Conservation (phyloP, 2,113 vertebrate species). For the Eudorcas thomsonii region DNA sequence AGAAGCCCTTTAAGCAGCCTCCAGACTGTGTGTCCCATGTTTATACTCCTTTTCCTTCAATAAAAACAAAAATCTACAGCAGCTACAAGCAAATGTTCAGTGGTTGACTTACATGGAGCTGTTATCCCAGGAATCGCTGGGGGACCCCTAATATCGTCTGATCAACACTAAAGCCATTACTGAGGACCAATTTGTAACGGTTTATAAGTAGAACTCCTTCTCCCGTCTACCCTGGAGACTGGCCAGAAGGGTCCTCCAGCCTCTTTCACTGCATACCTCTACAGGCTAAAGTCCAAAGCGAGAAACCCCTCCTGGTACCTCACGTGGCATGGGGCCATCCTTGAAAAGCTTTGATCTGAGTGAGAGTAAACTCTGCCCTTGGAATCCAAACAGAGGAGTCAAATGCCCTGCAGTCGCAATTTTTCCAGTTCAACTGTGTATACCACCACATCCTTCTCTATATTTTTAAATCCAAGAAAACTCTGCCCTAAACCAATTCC, state of each 20-base stretch:
- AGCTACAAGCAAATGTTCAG: conserved; percentile 79
- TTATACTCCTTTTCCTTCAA: conserved; percentile 79
- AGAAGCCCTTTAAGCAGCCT: conserved; percentile 72
- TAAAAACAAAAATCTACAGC: conserved; percentile 77
- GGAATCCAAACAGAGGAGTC: conserved; percentile 56
- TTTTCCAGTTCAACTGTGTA: conserved; percentile 50
- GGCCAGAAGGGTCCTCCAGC: conserved; percentile 76
- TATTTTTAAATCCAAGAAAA: conserved; percentile 66
- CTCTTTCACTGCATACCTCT: conserved; percentile 75
- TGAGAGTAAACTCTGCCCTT: conserved; percentile 68
- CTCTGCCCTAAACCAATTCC: conserved; percentile 77
- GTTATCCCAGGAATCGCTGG: conserved; percentile 78
- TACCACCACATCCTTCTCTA: conserved; percentile 47
- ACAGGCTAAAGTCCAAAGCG: conserved; percentile 76
- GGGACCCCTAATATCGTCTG: conserved; percentile 74
- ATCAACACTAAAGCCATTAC: conserved; percentile 80
- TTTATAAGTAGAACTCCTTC: conserved; percentile 79
- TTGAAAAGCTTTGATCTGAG: conserved; percentile 66
- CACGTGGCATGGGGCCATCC: not conserved
- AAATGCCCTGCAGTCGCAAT: conserved; percentile 72
- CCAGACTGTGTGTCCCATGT: conserved; percentile 69
- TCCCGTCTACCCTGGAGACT: conserved; percentile 65
- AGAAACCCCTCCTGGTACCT: conserved; percentile 65
- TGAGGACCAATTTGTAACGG: conserved; percentile 79
- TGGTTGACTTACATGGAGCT: conserved; percentile 79